These are phyloP conservation scores for Triplophysa tibetana DNA, from an alignment of 2,113 vertebrate genomes.

Conservation along the genomic window DNA sequence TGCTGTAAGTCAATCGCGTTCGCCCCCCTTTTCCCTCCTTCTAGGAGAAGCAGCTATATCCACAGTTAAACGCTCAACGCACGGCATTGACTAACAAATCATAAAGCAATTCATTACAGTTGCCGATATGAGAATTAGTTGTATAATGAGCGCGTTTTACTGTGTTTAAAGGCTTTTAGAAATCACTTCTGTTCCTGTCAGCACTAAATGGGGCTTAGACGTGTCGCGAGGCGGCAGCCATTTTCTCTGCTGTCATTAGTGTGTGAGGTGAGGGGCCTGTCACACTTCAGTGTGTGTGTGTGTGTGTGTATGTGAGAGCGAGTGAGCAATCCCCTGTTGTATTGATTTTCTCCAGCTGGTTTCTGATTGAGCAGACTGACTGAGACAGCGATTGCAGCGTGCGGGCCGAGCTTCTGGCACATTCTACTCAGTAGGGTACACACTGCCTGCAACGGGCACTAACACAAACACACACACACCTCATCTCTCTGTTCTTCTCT, in stretches of 20 bases:
- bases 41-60: slow-evolving; percentile 2
- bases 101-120: slow-evolving; percentile 37
- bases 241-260: slow-evolving; percentile 38
- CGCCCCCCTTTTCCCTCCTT: neutral
- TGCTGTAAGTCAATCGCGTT: neutral
- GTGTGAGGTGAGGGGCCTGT: slow-evolving; percentile 43
- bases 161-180: slow-evolving; percentile 29
- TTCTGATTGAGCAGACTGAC: slow-evolving; percentile 49
- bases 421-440: slow-evolving; percentile 34
- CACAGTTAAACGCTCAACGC: slow-evolving; percentile 16
- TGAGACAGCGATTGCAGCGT: slow-evolving; percentile 36
- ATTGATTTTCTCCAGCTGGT: slow-evolving; percentile 57
- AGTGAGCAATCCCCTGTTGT: slow-evolving; percentile 48
- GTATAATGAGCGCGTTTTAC: slow-evolving; percentile 30
- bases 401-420: slow-evolving; percentile 32
- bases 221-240: slow-evolving; percentile 33
- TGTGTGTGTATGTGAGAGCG: neutral
- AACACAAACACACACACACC: neutral
- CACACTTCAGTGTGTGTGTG: slow-evolving; percentile 32
- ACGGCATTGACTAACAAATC: slow-evolving; percentile 32
- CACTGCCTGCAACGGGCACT: slow-evolving; percentile 26
- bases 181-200: slow-evolving; percentile 32
- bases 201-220: slow-evolving; percentile 17
- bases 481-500: slow-evolving; percentile 9
- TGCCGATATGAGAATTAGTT: slow-evolving; percentile 27